Evolutionary conservation across 1,140 invertebrate species (phyloP), one percentile per base, ranked within the genome.

Genomic region (Zaprionus gabonicus): DNA sequence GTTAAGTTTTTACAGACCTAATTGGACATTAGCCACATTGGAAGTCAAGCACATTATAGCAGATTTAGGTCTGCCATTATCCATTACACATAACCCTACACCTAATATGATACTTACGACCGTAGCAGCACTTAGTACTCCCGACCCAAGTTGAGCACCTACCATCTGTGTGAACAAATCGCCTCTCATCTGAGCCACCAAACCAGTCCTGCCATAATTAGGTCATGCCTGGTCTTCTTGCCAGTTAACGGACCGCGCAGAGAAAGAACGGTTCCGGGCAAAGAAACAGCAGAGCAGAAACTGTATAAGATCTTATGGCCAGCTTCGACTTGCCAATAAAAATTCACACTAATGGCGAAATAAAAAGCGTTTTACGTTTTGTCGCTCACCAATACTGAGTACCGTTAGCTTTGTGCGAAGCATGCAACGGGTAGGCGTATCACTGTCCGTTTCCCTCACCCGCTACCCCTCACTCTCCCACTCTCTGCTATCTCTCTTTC

Each of bases 121-220:
- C 46, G 20, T 25, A 12, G 20, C 46, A 13, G 12, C 13, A 28
- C 53, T 28, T 15, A 31, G 2, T 27, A 31, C 27, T 28, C 2
- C 20, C 49, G 49, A 53, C 20, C 23, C 49, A 53, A 53, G 41
- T 46, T 10, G 20, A 51, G 46, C 46, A 25, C 17, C 46, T 51
- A 4, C 20, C 46, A 51, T 51, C 20, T 5, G 46, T 25, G 17
- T 51, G 23, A 25, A 51, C 46, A 56, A 56, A 56, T 15, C 53
- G 15, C 7, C 25, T 28, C 38, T 46, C 15, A 34, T 34, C 2
- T 20, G 56, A 2, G 2, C 36, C 15, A 27, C 51, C 7, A 51
- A 79, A 87, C 84, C 84, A 83, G 83, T 87, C 83, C 83, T 87
- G 83, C 83, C 84, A 87, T 87, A 87, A 87, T 83, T 84, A 87